Percentiles rank a stretch among this genome's conserved stretches.
phyloP scores from a whole-genome alignment of 2,888 invertebrate genomes.

The Xylota segnis region DNA sequence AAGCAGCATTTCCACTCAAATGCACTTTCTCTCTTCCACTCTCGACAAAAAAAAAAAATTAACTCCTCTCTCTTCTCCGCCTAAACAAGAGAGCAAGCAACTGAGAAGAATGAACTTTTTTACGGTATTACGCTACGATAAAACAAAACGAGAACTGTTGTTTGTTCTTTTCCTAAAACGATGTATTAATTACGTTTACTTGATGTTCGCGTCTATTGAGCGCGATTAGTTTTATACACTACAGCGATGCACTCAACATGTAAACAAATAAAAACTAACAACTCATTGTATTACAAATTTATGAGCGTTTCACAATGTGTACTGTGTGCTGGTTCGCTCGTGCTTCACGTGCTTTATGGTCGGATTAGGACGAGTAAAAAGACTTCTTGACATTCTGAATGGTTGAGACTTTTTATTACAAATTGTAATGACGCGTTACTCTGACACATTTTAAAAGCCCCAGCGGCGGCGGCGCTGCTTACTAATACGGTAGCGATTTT shows the following conservation, averaged over 20 bases:
- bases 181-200: slow-evolving; percentile 50
- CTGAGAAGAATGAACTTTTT: slow-evolving; percentile 34
- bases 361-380: not conserved
- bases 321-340: slow-evolving; percentile 11
- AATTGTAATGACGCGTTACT: not conserved
- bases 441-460: not conserved
- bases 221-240: slow-evolving; percentile 47
- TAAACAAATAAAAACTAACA: slow-evolving; percentile 46
- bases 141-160: too few relatives aligned
- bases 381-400: not conserved
- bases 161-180: slow-evolving; percentile 46
- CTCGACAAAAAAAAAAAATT: not conserved
- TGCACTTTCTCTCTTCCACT: slow-evolving; percentile 1
- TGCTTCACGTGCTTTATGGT: slow-evolving; percentile 17
- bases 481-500: not conserved
- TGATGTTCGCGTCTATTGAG: slow-evolving; percentile 54
- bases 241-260: slow-evolving; percentile 19
- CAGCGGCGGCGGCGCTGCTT: not conserved
- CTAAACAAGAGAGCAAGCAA: not conserved
- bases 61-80: not conserved
- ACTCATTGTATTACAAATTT: slow-evolving; percentile 33
- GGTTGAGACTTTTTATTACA: not conserved
- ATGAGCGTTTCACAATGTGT: slow-evolving; percentile 33
- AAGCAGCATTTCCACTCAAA: slow-evolving; percentile 18
- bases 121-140: slow-evolving; percentile 67